These are phyloP conservation scores for Neopipo cinnamomea DNA, from an alignment of 2,113 vertebrate genomes.

Conservation along the genomic window DNA sequence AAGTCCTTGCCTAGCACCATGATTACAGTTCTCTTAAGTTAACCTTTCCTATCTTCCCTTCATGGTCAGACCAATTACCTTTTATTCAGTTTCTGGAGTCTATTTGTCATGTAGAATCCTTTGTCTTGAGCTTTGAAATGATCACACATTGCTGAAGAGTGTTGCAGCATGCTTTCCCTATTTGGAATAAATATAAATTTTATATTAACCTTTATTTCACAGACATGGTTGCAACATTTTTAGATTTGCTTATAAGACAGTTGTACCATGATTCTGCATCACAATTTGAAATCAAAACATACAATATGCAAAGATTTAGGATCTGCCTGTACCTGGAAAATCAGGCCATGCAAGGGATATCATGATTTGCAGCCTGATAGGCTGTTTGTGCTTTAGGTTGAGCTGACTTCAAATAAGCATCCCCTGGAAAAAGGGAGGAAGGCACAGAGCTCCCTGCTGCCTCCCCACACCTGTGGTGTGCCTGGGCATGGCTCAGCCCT, in stretches of 20 bases:
- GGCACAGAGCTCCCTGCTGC: neutral
- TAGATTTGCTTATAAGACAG: neutral
- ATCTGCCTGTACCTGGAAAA: neutral
- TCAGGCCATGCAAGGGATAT: neutral
- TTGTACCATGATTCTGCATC: neutral
- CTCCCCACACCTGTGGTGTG: fast-evolving
- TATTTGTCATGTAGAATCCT: neutral
- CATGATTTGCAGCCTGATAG: neutral
- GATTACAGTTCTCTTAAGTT: neutral
- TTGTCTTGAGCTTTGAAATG: neutral
- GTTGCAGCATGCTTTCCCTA: neutral
- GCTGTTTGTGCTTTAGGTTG: fast-evolving
- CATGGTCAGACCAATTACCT: neutral
- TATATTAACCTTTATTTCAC: neutral
- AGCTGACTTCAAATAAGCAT: neutral
- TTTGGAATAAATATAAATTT: neutral
- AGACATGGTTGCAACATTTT: neutral
- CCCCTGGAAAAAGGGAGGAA: neutral
- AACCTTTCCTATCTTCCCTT: neutral
- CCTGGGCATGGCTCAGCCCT: neutral
- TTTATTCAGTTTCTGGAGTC: neutral
- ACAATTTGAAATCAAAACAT: neutral
- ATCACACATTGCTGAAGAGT: neutral
- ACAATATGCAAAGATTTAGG: neutral
- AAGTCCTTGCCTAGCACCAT: neutral